Base-by-base conservation (phyloP, 1,140 invertebrate species). In the Pogonognathellus flavescens region DNA sequence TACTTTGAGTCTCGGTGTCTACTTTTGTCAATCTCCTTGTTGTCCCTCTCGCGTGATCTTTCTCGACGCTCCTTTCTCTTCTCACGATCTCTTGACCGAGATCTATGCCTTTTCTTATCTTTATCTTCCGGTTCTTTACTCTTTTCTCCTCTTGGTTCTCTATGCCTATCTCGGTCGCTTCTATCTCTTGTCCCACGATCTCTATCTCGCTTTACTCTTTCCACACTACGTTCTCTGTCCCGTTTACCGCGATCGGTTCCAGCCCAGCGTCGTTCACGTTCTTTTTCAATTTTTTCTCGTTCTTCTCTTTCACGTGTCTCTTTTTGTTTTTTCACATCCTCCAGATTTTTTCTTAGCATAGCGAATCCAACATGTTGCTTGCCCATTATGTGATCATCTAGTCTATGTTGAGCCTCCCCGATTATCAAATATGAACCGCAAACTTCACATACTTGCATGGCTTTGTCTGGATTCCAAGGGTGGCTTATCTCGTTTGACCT, bases 371-470 rank as follows among this genome's bases (percentile, higher is more conserved):
- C 90, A 89, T 94, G 93, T 86, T 94, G 93, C 89, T 94, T 89
- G 55, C 98, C 98, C 93, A 97, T 97, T 53, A 99, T 92, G 92
- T 99, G 98, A 91, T 99, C 98, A 90, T 99, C 97, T 87, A 99
- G 97, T 88, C 98, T 93, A 89, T 98, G 97, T 90, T 99, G 97
- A 2, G 97, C 98, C 92, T 99, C 98, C 8, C 93, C 98, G 22
- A 99, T 97, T 89, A 99, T 99, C 14, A 99, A 92, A 91, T 99
- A 99, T 10, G 98, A 98, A 6, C 98, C 98, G 92, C 98, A 99
- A 2, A 99, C 97, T 89, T 97, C 96, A 92, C 98, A 99, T 3
- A 99, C 97, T 92, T 99, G 98, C 98, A 99, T 99, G 10, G 82
- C 90, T 98, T 99, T 91, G 97, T 97, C 90, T 96, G 96, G 52